phyloP scores from a whole-genome alignment of 2,113 vertebrate species.

The Ctenomys sociabilis region DNA sequence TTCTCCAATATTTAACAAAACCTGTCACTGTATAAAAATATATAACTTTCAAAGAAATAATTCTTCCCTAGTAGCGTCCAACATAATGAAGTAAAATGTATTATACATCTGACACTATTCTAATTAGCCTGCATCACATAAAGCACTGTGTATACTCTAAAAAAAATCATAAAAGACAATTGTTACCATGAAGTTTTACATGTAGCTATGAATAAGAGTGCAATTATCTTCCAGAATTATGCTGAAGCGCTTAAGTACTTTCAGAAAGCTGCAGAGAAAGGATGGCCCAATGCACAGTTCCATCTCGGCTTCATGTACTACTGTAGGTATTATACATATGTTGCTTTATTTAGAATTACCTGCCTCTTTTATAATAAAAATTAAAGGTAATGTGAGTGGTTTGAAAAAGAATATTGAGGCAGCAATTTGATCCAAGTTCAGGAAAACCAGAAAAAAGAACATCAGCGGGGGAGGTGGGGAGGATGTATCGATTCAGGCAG shows the following conservation, averaged over 20 bases:
- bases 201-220: constrained; percentile 67
- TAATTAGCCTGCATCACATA: constrained; percentile 66
- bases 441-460: constrained; percentile 30
- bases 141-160: not conserved
- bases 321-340: constrained; percentile 75
- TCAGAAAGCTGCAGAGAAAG: constrained; percentile 84
- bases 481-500: not conserved
- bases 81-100: constrained; percentile 51
- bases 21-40: constrained; percentile 25
- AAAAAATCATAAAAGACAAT: constrained; percentile 40
- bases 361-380: constrained; percentile 40
- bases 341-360: constrained; percentile 33
- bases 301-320: constrained; percentile 85
- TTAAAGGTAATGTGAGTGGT: not conserved
- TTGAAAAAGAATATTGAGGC: constrained; percentile 32
- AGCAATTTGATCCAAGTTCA: constrained; percentile 31
- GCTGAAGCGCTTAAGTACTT: constrained; percentile 83
- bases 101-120: constrained; percentile 59
- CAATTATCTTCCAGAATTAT: constrained; percentile 84
- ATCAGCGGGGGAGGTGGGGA: not conserved
- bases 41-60: constrained; percentile 44
- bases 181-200: constrained; percentile 68
- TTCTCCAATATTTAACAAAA: constrained; percentile 42
- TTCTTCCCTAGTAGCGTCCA: constrained; percentile 41
- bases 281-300: constrained; percentile 83